Conservation (phyloP, 2,888 invertebrate species). For the Eupithecia centaureata region DNA sequence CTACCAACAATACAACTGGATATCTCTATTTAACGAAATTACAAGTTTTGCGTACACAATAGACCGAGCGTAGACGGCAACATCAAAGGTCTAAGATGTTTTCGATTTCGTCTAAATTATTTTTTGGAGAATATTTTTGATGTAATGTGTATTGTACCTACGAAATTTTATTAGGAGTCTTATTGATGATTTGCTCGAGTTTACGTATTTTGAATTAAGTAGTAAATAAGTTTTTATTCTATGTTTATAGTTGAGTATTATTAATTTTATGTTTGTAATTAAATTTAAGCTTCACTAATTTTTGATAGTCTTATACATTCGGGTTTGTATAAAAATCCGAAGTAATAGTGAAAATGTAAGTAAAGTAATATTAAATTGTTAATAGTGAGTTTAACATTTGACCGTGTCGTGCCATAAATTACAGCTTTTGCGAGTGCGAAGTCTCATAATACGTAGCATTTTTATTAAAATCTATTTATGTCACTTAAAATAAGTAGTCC, state of each 20-base stretch:
- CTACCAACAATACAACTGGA: slow-evolving; percentile 66
- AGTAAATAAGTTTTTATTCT: neutral
- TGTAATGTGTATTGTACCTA: slow-evolving; percentile 11
- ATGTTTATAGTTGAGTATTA: neutral
- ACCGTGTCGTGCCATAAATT: neutral
- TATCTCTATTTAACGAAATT: slow-evolving; percentile 81
- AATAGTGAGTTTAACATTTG: neutral
- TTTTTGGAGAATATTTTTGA: slow-evolving; percentile 24
- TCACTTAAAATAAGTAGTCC: neutral
- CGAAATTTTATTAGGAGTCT: slow-evolving; percentile 17
- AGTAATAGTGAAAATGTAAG: neutral
- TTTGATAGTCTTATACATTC: neutral
- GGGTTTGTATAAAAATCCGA: neutral
- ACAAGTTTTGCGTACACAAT: slow-evolving; percentile 61
- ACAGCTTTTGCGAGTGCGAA: neutral
- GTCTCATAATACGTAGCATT: neutral
- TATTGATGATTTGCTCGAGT: neutral
- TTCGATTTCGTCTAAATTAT: slow-evolving; percentile 40
- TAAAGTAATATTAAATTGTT: neutral
- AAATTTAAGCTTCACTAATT: neutral
- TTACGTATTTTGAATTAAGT: neutral
- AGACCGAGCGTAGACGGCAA: slow-evolving; percentile 51
- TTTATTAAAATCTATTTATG: neutral
- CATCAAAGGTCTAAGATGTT: slow-evolving; percentile 56
- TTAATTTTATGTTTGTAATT: neutral